Evolutionary conservation across 2,888 invertebrate species (phyloP), one percentile per base, ranked within the genome.

Genomic region (Elegia similella): DNA sequence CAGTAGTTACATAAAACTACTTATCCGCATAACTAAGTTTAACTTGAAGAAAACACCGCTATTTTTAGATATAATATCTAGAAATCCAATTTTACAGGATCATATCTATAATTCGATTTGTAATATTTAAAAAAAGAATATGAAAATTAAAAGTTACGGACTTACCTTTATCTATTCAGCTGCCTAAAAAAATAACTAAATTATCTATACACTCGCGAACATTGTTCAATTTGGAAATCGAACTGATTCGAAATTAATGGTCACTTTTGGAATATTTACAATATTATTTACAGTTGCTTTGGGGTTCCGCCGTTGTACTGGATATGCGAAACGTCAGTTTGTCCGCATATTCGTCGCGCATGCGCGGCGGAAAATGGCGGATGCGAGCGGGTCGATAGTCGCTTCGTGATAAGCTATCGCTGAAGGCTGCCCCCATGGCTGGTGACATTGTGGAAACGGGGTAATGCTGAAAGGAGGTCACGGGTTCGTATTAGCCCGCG

Each of bases 381-480:
- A 48, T 56, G 65, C 15, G 55, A 67, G 64, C 67, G 75, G 84
- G 86, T 87, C 87, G 87, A 87, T 87, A 87, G 73, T 62, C 62
- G 66, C 67, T 62, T 63, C 63, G 71, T 79, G 85, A 85, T 86
- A 87, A 84, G 72, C 73, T 69, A 73, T 69, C 72, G 62, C 66
- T 64, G 77, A 82, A 82, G 84, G 80, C 80, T 85, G 80, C 85
- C 82, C 82, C 76, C 84, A 84, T 84, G 75, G 71, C 70, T 75
- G 75, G 78, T 80, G 83, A 80, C 81, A 81, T 83, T 84, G 82
- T 80, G 69, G 65, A 75, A 85, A 82, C 81, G 78, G 87, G 88
- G 84, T 88, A 81, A 81, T 75, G 72, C 73, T 70, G 69, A 74
- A 87, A 79, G 82, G 85, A 86, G 87, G 87, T 86, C 87, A 86